Base-by-base conservation (phyloP, 2,888 invertebrate genomes). In the Leptinotarsa rubiginosa region DNA sequence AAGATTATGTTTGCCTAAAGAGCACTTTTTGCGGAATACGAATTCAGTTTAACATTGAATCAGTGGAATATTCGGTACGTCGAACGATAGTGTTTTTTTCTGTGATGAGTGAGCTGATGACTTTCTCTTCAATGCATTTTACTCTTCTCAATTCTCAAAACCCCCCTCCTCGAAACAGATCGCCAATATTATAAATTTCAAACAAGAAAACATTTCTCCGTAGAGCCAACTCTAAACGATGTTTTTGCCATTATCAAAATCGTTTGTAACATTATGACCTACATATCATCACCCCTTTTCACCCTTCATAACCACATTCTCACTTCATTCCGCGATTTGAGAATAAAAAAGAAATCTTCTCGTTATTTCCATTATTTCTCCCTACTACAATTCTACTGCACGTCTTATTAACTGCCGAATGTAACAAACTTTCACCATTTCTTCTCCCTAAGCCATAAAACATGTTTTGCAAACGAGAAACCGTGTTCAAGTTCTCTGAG, bases 401-500 rank as follows among this genome's bases (percentile, higher is more conserved):
- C 66, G 69, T 66, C 69, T 72, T 62, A 69, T 73, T 70, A 75
- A 75, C 52, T 65, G 54, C 52, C 52, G 64, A 69, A 75, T 73
- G 72, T 72, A 73, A 72, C 66, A 72, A 75, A 72, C 65, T 75
- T 68, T 59, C 62, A 13, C 75, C 69, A 52, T 75, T 74, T 71
- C 72, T 64, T 68, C 59, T 68, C 54, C 50, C 71, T 47, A 69
- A 74, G 76, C 74, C 65, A 74, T 76, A 56, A 76, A 74, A 76
- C 73, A 74, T 73, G 75, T 70, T 73, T 72, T 66, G 72, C 66
- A 72, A 70, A 72, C 75, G 70, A 59, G 66, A 71, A 73, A 47
- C 65, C 75, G 62, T 70, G 73, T 70, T 67, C 66, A 64, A 78
- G 74, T 70, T 74, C 72, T 73, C 74, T 52, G 65, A 73, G 75